Evolutionary conservation across 2,888 invertebrate species (phyloP).

Genomic region (Watsonalla binaria): DNA sequence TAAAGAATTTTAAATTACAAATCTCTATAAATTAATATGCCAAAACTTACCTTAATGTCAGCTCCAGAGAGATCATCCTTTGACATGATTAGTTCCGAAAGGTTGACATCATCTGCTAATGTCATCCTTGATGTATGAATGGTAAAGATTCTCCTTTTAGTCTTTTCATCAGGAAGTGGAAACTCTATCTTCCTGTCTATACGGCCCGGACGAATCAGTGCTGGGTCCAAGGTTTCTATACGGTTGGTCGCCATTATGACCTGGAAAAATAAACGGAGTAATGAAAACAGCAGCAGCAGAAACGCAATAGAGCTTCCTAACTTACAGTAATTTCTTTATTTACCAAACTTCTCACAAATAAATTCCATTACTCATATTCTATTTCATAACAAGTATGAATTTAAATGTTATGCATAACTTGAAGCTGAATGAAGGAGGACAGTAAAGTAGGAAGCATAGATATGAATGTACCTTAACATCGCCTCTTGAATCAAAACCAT

Average conservation of each 20-base stretch:
- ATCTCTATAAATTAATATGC: background rate
- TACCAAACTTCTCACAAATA: too few species aligned
- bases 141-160: constrained; percentile 96
- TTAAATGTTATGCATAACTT: too few species aligned
- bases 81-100: constrained; percentile 98
- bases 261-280: constrained; percentile 53
- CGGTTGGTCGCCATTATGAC: constrained; percentile 98
- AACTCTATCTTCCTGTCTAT: constrained; percentile 99
- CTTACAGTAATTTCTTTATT: background rate
- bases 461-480: constrained; percentile 89
- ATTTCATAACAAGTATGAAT: too few species aligned
- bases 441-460: too few species aligned
- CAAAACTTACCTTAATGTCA: constrained; percentile 87
- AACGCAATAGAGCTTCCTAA: background rate
- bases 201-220: constrained; percentile 98
- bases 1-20: background rate
- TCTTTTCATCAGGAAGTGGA: constrained; percentile 99
- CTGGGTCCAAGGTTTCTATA: constrained; percentile 99
- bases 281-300: background rate
- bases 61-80: constrained; percentile 99
- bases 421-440: too few species aligned
- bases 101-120: constrained; percentile 95
- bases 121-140: constrained; percentile 99
- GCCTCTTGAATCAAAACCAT: constrained; percentile 97
- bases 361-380: too few species aligned